These are phyloP conservation scores for Ispidina lecontei DNA, from an alignment of 2,797 vertebrate species.

Conservation along the genomic window DNA sequence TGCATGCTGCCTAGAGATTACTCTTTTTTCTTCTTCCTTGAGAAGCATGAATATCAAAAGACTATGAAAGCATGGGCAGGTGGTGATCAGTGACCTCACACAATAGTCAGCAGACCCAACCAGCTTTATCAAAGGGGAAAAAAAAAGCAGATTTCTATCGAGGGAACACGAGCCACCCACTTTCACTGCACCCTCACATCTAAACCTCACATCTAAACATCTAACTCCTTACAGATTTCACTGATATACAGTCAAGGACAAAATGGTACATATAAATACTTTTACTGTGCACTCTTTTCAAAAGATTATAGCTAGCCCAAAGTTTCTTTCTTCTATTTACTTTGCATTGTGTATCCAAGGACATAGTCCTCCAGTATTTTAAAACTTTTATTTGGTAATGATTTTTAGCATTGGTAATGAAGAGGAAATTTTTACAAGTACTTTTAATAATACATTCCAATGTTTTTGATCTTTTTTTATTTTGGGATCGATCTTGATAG, in stretches of 20 bases:
- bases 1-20: neutral
- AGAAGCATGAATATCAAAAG: neutral
- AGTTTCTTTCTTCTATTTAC: neutral
- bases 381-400: neutral
- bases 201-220: rapidly evolving
- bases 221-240: neutral
- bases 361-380: neutral
- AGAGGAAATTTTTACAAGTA: neutral
- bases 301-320: neutral
- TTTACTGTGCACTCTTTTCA: neutral
- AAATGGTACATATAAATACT: neutral
- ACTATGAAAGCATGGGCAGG: neutral
- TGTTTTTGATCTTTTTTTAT: neutral
- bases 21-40: neutral
- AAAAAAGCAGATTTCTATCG: neutral
- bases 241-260: neutral
- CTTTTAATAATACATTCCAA: neutral
- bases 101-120: neutral
- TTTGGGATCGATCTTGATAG: neutral
- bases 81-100: neutral
- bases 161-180: neutral
- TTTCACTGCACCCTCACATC: neutral
- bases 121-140: neutral
- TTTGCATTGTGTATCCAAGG: neutral
- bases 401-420: neutral